Base-by-base conservation (phyloP, 2,797 vertebrate genomes). In the Tapera naevia region DNA sequence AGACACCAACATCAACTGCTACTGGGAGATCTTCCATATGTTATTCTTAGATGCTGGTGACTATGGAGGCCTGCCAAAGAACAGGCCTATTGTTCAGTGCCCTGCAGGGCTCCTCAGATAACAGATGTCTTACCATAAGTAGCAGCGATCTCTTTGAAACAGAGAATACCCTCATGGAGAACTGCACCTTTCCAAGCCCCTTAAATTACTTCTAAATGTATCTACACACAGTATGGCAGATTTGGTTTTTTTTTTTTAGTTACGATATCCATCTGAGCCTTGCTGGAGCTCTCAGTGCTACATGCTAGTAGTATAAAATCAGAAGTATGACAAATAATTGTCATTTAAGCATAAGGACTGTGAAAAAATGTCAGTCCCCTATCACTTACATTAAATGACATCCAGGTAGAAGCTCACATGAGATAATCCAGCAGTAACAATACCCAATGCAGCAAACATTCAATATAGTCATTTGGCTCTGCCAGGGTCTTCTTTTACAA, bases 81-180 rank as follows among this genome's bases (percentile, higher is more conserved):
- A 50, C 57, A 69, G n/a, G 12, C 48, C 81, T 93, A 92, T 88
- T 96, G 92, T 92, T 95, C 66, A 54, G 57, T 80, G 79, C 89
- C 88, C 94, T 91, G 64, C 73, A 93, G 94, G 91, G 76, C 66
- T 91, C 76, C 75, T 94, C 73, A 64, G 50, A 80, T 86, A 95
- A 95, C 93, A 96, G 89, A 94, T 94, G 94, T 92, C 93, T 92
- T 91, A 73, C 94, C 81, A 66, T 83, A 92, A 96, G 90, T 79
- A 83, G 64, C 79, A 81, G 87, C 0, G 0, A 91, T 82, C 78
- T 89, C 76, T 91, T 50, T 80, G 71, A 96, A 95, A 81, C 48
- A 76, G 65, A 94, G 69, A 91, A 92, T 67, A 75, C 28, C 82
- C 53, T 95, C 73, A 80, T 7, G 12, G 76, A 93, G 67, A 84